These are phyloP conservation scores for Polyergus mexicanus DNA, from an alignment of 1,140 invertebrate genomes.

Conservation along the genomic window DNA sequence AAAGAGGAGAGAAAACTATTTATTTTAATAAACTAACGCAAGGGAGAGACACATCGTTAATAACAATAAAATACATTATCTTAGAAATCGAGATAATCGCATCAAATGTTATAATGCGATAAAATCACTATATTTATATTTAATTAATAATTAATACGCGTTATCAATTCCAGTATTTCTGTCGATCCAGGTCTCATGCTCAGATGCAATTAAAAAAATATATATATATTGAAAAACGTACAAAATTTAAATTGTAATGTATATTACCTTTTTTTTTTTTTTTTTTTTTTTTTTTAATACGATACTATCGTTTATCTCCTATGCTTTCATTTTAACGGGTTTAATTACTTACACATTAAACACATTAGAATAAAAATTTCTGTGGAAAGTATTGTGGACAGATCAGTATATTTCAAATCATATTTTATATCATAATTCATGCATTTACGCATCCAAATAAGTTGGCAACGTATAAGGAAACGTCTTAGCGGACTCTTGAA, in stretches of 20 bases:
- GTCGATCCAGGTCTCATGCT: constrained; percentile 60
- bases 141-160: constrained; percentile 71
- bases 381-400: neutral
- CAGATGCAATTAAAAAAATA: constrained; percentile 30
- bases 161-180: constrained; percentile 68
- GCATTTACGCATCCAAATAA: neutral
- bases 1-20: constrained; percentile 12
- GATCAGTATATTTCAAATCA: neutral
- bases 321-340: neutral
- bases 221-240: neutral
- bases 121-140: constrained; percentile 30
- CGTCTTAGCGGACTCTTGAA: neutral
- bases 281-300: too few species aligned
- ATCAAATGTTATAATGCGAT: constrained; percentile 60
- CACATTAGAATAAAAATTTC: neutral
- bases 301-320: neutral
- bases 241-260: neutral
- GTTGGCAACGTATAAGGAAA: neutral
- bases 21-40: constrained; percentile 50
- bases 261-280: neutral
- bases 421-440: neutral
- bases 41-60: constrained; percentile 3
- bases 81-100: constrained; percentile 71
- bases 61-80: constrained; percentile 62
- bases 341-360: neutral